Percentiles rank a stretch among this genome's conserved stretches.
phyloP scores from a whole-genome alignment of 2,797 vertebrate species.

The Onychomys leucogaster region DNA sequence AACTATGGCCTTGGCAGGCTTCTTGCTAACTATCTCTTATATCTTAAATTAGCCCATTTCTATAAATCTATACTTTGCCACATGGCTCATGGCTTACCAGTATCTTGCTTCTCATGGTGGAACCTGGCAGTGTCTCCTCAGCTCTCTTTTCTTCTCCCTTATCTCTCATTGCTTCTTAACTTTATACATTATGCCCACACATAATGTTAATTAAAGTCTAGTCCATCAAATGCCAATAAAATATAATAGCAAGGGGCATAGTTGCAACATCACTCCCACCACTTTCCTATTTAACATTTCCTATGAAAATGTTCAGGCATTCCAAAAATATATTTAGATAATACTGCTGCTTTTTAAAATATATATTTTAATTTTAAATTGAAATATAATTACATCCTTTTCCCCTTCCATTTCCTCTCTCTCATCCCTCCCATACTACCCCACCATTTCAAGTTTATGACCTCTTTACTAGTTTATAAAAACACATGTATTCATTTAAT shows the following conservation, averaged over 20 bases:
- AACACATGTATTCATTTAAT: neutral
- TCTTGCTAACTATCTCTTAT: no score
- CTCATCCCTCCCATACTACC: no score
- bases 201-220: neutral
- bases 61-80: no score
- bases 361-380: neutral
- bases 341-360: neutral
- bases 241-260: neutral
- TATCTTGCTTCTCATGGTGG: no score
- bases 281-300: neutral
- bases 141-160: no score
- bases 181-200: neutral
- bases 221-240: constrained; percentile 29
- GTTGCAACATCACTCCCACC: neutral
- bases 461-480: neutral
- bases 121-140: no score
- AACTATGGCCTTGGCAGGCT: no score
- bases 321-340: constrained; percentile 7
- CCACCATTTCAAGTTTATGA: neutral
- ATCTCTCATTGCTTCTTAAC: neutral
- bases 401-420: neutral
- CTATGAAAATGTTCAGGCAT: neutral
- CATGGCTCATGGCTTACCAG: no score
- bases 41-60: no score
- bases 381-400: neutral